Base-by-base conservation (phyloP, 2,113 vertebrate genomes). In the Phoenicopterus ruber region DNA sequence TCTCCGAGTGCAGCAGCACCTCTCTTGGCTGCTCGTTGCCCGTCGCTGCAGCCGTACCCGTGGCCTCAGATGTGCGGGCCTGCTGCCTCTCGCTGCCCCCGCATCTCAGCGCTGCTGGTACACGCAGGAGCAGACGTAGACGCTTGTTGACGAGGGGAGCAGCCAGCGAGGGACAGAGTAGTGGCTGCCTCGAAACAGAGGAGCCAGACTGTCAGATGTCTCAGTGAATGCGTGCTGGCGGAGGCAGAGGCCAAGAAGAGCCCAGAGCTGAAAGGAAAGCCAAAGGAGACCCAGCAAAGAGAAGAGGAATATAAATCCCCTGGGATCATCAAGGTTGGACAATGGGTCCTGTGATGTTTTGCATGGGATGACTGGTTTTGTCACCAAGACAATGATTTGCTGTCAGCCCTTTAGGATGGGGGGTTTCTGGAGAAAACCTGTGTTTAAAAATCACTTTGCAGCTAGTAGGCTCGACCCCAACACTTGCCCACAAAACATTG, bases 1-100 rank as follows among this genome's bases (percentile, higher is more conserved):
- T 73, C 46, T 74, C 58, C 0, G 0, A 14, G 13, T 10, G 38
- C 55, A 74, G 66, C 49, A 67, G 66, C 77, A 58, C 17, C 28
- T 18, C 62, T 70, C 19, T 28, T 34, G 31, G 57, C 49, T 81
- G 31, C 31, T 61, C 19, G 7, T 12, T 47, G 72, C 32, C 32
- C 5, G 0, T 17, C 1, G 0, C 12, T 65, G 31, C 20, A 49
- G 52, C 36, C 21, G 22, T 36, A 32, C 47, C 21, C 3, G 0
- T 5, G n/a, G 67, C 59, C 32, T 82, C 12, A 3, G 22, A 49
- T 4, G 2, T 47, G 54, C 32, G 78, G 22, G 2, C 5, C 25
- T 42, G 31, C 4, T 63, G 46, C 44, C 71, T 50, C 28, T 13
- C 62, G 21, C 65, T 86, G 34, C 29, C 81, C 12, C 78, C 32